Evolutionary conservation across 2,888 invertebrate genomes (phyloP), one percentile per base, ranked within the genome.

Genomic region (Cephus runcator): DNA sequence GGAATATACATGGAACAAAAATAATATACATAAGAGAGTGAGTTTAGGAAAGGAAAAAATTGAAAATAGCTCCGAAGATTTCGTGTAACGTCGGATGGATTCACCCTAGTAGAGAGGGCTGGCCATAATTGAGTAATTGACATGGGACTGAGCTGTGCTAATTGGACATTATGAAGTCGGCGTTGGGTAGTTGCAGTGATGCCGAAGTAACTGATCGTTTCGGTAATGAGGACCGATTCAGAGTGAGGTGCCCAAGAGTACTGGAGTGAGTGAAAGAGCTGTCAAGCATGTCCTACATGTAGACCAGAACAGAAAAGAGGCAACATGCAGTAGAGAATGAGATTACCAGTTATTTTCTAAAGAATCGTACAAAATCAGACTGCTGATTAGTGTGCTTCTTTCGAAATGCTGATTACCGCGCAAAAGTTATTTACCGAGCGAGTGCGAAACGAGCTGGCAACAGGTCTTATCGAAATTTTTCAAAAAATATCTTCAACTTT

Each of bases 71-170:
- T 30, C 30, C 33, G 12, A 4, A 11, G 31, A 15, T 71, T 30
- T 12, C 30, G 12, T 31, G 31, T 71, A 34, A 34, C 71, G 56
- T 23, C 6, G 3, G 12, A 71, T 15, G 71, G 33, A 71, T 34
- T 23, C 33, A 31, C 4, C 23, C 23, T 12, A 1, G 12, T 34
- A 34, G 71, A 30, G 31, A 31, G 71, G 23, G 34, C 12, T 71
- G 71, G 71, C 6, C 15, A 15, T 71, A 71, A 71, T 71, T 71
- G 33, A 71, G 31, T 71, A 71, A 71, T 71, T 31, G 71, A 71
- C 31, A 71, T 33, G 71, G 71, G 12, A 71, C 31, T 33, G 71
- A 71, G 71, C 15, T 31, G 31, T 33, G 34, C 71, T 71, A 71
- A 71, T 71, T 31, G 71, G 71, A 71, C 71, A 71, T 71, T 71